phyloP scores from a whole-genome alignment of 2,113 vertebrate genomes.

The Dryoscopus gambensis region DNA sequence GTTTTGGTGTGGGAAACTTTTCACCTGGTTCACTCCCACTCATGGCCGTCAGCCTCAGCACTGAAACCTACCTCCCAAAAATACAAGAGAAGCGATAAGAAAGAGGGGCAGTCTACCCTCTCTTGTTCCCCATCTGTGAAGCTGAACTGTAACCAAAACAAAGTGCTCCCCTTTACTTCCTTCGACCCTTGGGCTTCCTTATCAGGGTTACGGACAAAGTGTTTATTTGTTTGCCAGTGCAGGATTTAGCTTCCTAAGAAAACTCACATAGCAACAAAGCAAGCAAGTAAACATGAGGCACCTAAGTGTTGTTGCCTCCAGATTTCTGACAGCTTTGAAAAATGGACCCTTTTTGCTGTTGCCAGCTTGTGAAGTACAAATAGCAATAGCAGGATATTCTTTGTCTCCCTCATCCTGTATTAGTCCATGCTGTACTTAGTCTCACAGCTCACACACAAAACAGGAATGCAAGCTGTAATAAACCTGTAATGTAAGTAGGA shows the following conservation, averaged over 20 bases:
- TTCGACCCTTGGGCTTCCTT: background rate
- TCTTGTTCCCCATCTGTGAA: background rate
- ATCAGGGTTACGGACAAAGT: background rate
- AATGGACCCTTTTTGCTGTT: background rate
- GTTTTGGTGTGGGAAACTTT: background rate
- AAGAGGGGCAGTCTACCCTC: background rate
- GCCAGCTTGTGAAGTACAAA: background rate
- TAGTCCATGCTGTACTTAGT: background rate
- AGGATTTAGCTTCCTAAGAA: background rate
- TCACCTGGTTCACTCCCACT: background rate
- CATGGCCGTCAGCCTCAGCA: background rate
- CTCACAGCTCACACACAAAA: background rate
- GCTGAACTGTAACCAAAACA: background rate
- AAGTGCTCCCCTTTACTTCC: background rate
- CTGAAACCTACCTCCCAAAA: background rate
- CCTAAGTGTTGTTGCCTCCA: background rate
- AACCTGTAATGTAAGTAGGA: background rate
- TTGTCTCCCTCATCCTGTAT: background rate
- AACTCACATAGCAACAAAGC: background rate
- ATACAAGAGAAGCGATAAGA: background rate
- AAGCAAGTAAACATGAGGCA: background rate
- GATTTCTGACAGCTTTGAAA: constrained; percentile 10
- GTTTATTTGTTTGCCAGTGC: background rate
- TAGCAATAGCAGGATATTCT: background rate
- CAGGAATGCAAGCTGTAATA: constrained; percentile 36